Base-by-base conservation (phyloP, 2,113 vertebrate genomes). In the Dicentrarchus labrax region DNA sequence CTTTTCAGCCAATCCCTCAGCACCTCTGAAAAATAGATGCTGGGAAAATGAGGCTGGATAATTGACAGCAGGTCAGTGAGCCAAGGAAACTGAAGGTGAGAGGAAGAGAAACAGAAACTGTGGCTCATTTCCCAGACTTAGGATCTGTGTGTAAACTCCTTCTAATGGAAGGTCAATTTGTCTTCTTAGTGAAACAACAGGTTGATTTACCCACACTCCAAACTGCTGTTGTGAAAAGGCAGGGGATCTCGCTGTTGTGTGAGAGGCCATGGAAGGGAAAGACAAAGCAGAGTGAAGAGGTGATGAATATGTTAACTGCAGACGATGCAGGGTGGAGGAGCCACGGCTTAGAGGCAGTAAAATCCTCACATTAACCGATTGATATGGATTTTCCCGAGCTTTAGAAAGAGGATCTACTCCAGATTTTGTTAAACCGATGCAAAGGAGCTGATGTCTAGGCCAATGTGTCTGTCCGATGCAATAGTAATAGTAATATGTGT, bases 341-440 rank as follows among this genome's bases (percentile, higher is more conserved):
- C 68, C 65, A 76, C 61, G 50, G 88, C 76, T 88, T 85, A 90
- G 73, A 80, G 76, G 74, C 84, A 69, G 51, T 45, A 41, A 90
- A 90, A 89, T 87, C 80, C 85, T 86, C 86, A 80, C 89, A 82
- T 88, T 89, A 91, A 88, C 83, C 72, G 78, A 92, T 86, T 90
- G 86, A 70, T 82, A 65, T 86, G 86, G 91, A 91, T 89, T 89
- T 89, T 83, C 82, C 21, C 68, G 43, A 88, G 91, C 86, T 90
- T 86, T 79, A 81, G 74, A 91, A 86, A 89, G 80, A 83, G 73
- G 88, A 91, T 87, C 84, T 82, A 76, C 83, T 83, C 47, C 57
- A 80, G 76, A 86, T 89, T 88, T 84, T 76, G 82, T 91, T 88
- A 88, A 92, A 90, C 82, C 48, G 50, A 89, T 89, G 87, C 83